Evolutionary conservation across 2,113 vertebrate genomes (phyloP).

Genomic region (Perca schrenkii): DNA sequence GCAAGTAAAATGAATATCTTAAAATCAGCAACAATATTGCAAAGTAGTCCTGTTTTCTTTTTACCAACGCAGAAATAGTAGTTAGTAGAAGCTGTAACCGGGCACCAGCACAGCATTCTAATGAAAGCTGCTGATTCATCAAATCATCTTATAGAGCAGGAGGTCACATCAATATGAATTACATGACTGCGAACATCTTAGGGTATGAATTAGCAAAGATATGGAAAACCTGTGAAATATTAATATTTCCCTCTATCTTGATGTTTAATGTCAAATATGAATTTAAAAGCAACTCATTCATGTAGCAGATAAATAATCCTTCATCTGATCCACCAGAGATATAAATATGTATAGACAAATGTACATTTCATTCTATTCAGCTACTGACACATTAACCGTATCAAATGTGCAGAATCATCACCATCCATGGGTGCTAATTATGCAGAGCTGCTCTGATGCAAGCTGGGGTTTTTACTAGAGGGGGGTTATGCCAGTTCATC

Average conservation of each 20-base stretch:
- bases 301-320: background rate
- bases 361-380: constrained; percentile 1
- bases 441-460: constrained; percentile 58
- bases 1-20: constrained; percentile 8
- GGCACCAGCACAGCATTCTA: constrained; percentile 28
- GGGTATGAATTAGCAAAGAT: constrained; percentile 27
- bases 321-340: constrained; percentile 2
- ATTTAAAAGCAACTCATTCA: constrained; percentile 33
- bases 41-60: constrained; percentile 15
- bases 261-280: constrained; percentile 40
- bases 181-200: constrained; percentile 20
- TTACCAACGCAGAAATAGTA: constrained; percentile 29
- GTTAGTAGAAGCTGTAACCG: constrained; percentile 44
- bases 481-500: constrained; percentile 68
- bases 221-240: constrained; percentile 53
- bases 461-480: constrained; percentile 25
- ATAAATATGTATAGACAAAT: constrained; percentile 2
- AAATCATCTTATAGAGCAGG: constrained; percentile 40
- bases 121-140: constrained; percentile 73
- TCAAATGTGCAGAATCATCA: constrained; percentile 66
- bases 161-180: constrained; percentile 41
- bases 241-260: constrained; percentile 25
- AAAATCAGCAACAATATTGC: background rate
- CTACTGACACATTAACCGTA: constrained; percentile 37
- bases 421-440: constrained; percentile 64